Evolutionary conservation across 2,888 invertebrate genomes (phyloP), one percentile per base, ranked within the genome.

Genomic region (Lochmaea capreae): DNA sequence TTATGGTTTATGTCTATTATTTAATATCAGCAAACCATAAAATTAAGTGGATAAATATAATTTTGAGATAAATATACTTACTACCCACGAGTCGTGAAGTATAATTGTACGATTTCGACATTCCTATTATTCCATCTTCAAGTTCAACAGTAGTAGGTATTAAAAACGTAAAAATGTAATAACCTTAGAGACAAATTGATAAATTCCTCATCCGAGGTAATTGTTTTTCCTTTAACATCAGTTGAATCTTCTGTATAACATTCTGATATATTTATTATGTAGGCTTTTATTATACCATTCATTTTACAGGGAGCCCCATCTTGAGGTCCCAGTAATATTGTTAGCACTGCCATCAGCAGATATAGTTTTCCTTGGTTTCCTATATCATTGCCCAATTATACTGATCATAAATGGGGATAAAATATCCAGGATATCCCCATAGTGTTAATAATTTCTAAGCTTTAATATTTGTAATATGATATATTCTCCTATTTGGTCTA

Each of bases 61-160:
- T 33, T 6, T 33, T 33, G 33, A 33, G 33, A 5, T 33, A 33
- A 5, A 33, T 70, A 65, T 76, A 76, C 75, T 66, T 72, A 77
- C 76, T 71, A 67, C 76, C 78, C 71, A 66, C 67, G n/a, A n/a
- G n/a, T 18, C 43, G 49, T n/a, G 75, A 73, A 16, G 62, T 71
- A 49, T 66, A 22, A 52, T 42, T 46, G 14, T 49, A 39, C 9
- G 6, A 18, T 2, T 57, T 43, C 8, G 2, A 4, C 16, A 33
- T 11, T 66, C 76, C 76, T 8, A 57, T 39, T 3, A 63, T 66
- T 49, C 65, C 70, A 62, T 74, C 69, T 10, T 68, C 39, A 22
- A 76, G 70, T 26, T 65, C 26, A n/a, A 71, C 59, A 16, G 62
- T n/a, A n/a, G n/a, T n/a, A 10, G 43, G 72, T 16, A 22, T 46